Evolutionary conservation across 2,113 vertebrate genomes (phyloP), one percentile per base, ranked within the genome.

Genomic region (Seriola rivoliana): DNA sequence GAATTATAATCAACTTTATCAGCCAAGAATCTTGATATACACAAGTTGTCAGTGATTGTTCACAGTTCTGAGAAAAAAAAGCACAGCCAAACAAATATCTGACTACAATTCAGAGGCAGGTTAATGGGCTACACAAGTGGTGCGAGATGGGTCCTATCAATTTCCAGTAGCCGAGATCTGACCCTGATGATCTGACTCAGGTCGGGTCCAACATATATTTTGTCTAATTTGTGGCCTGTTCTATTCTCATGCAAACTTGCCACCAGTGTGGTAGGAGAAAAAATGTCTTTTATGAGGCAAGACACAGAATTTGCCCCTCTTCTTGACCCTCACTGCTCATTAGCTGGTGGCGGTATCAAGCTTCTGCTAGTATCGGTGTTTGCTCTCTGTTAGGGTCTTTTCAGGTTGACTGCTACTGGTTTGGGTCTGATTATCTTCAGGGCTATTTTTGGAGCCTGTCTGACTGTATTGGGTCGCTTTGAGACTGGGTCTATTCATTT

Each of bases 371-470:
- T 19, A 23, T 60, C 44, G 40, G 25, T 29, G 6, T 67, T 29
- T 32, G 25, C 38, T 71, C n/a, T 71, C 21, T 58, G 1, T 68
- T 46, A 34, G n/a, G 66, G 59, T 23, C 63, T 65, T 34, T 52
- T 68, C 25, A 32, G 29, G 25, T 68, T 8, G 25, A 50, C 16
- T 52, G 44, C 17, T 34, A 50, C 19, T 67, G 25, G 25, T 21
- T 46, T 48, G 42, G 25, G 42, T 48, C 42, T 67, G 23, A 48
- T 67, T 19, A 17, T 29, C 64, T 67, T 32, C 42, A 48, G 8
- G 42, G 10, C 13, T 44, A 48, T 48, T 46, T 67, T 48, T 67
- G 64, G 42, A 48, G 48, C 8, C 23, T 67, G 42, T 48, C 12
- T 29, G n/a, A 42, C 63, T 65, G 38, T 50, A 19, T 7, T 6